phyloP scores from a whole-genome alignment of 2,113 vertebrate genomes.

The Sander vitreus region DNA sequence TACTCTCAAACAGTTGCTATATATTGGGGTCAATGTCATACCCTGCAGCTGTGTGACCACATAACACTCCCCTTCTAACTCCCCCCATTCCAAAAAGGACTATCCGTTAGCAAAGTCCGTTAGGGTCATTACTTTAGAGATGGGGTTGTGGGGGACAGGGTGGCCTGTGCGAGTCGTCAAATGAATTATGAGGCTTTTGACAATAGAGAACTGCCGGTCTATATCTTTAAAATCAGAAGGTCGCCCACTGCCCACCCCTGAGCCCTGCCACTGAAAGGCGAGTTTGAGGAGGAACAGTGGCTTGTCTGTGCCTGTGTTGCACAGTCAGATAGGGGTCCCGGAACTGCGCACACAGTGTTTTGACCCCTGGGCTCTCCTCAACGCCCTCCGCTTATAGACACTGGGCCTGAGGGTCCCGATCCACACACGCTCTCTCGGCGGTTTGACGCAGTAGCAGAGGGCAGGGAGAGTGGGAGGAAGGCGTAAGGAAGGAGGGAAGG shows the following conservation, averaged over 20 bases:
- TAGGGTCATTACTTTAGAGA: slow-evolving; percentile 67
- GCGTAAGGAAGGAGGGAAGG: slow-evolving; percentile 19
- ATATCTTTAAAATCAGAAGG: slow-evolving; percentile 86
- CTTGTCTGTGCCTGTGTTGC: slow-evolving; percentile 71
- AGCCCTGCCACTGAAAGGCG: slow-evolving; percentile 77
- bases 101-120: slow-evolving; percentile 72
- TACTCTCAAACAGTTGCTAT: slow-evolving; percentile 58
- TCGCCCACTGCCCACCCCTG: slow-evolving; percentile 71
- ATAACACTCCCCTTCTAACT: slow-evolving; percentile 32
- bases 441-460: slow-evolving; percentile 73
- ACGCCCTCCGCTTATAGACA: slow-evolving; percentile 66
- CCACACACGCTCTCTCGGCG: slow-evolving; percentile 61
- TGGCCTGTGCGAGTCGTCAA: slow-evolving; percentile 59
- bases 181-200: slow-evolving; percentile 71
- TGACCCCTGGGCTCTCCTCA: slow-evolving; percentile 78
- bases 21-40: slow-evolving; percentile 68
- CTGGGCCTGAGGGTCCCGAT: slow-evolving; percentile 65
- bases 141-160: slow-evolving; percentile 44
- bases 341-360: slow-evolving; percentile 84
- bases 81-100: slow-evolving; percentile 57
- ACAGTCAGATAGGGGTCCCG: slow-evolving; percentile 72
- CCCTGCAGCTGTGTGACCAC: slow-evolving; percentile 71
- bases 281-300: slow-evolving; percentile 83
- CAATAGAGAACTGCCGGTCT: slow-evolving; percentile 77
- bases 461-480: slow-evolving; percentile 48